These are phyloP conservation scores for Drosophila rufa DNA, from an alignment of 1,140 invertebrate species.

Conservation along the genomic window DNA sequence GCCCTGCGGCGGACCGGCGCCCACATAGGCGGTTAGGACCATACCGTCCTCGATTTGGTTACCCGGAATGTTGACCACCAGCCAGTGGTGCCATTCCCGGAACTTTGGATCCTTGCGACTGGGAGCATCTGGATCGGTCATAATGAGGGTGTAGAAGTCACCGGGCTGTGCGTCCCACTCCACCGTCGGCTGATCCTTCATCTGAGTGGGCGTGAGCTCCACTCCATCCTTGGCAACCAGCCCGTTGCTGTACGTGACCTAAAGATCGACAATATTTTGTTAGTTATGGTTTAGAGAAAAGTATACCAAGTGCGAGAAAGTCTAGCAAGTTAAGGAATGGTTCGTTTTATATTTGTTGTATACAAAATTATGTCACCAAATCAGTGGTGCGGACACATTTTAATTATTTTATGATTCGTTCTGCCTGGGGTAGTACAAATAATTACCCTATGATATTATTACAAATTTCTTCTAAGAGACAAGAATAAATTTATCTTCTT, in stretches of 20 bases:
- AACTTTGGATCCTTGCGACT: conserved; percentile 91
- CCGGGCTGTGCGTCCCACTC: conserved; percentile 88
- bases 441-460: not conserved
- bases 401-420: not conserved
- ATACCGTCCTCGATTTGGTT: conserved; percentile 90
- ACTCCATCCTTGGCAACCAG: conserved; percentile 88
- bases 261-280: conserved; percentile 12
- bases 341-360: too few relatives aligned
- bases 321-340: not conserved
- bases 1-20: conserved; percentile 93
- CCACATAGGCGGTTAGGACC: conserved; percentile 92
- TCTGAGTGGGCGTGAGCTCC: conserved; percentile 89
- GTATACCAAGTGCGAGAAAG: not conserved
- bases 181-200: conserved; percentile 89
- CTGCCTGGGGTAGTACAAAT: not conserved
- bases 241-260: conserved; percentile 86
- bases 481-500: not conserved
- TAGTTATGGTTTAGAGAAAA: too few relatives aligned
- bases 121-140: conserved; percentile 93
- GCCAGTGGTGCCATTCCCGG: conserved; percentile 96
- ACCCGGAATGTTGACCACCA: conserved; percentile 96
- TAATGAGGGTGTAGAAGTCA: conserved; percentile 90
- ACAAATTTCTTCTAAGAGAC: too few relatives aligned
- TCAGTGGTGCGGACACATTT: not conserved
- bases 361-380: not conserved